A percentile compares a stretch with the other conserved stretches of the same genome.
Conservation (phyloP, 2,888 invertebrate genomes). For the Cyrtodaria siliqua region DNA sequence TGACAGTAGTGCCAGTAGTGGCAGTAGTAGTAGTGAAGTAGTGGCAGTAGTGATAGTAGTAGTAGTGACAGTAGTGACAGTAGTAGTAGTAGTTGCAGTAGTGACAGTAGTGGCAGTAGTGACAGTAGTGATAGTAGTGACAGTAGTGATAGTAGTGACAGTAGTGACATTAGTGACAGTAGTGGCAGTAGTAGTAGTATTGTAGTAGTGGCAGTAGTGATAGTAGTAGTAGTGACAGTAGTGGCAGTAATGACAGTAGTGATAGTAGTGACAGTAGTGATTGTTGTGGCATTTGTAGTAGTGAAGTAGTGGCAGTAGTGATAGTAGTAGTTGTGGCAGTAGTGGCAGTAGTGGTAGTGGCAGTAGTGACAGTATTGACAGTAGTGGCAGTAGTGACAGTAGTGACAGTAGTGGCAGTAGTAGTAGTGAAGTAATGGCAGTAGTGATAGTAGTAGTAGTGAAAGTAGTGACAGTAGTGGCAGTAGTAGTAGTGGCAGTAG, state of each 20-base stretch:
- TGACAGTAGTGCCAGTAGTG: background rate
- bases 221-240: background rate
- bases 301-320: constrained; percentile 13
- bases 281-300: constrained; percentile 18
- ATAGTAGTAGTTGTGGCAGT: constrained; percentile 13
- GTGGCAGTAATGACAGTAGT: too few relatives aligned
- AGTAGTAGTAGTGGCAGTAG: constrained; percentile 26
- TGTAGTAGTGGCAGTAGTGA: too few relatives aligned
- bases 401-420: constrained; percentile 10
- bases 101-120: background rate
- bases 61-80: background rate
- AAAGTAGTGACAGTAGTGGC: too few relatives aligned
- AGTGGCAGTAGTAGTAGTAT: too few relatives aligned
- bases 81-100: constrained; percentile 5
- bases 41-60: background rate
- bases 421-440: too few relatives aligned
- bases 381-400: too few relatives aligned
- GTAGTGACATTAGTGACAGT: too few relatives aligned
- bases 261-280: constrained; percentile 10
- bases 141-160: background rate
- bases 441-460: too few relatives aligned
- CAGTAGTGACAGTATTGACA: too few relatives aligned
- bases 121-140: too few relatives aligned
- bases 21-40: background rate
- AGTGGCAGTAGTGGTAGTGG: background rate